phyloP scores from a whole-genome alignment of 2,888 invertebrate species.

The Platerodrilus igneus region DNA sequence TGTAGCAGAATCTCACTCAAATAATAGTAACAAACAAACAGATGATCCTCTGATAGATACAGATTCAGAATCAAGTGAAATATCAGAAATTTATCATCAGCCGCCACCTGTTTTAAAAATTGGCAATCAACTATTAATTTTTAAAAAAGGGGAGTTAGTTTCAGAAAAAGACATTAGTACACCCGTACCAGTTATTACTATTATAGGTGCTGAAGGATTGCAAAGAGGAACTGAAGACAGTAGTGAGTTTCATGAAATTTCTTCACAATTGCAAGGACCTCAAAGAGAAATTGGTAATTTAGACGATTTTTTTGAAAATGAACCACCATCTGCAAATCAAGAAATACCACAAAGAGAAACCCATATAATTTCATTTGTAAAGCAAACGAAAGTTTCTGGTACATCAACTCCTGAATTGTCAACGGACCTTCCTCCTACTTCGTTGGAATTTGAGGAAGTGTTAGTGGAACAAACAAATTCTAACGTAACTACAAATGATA shows the following conservation, averaged over 20 bases:
- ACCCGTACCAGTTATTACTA: conserved; percentile 44
- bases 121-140: conserved; percentile 44
- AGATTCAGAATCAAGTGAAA: conserved; percentile 43
- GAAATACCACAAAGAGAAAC: not conserved
- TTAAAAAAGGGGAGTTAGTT: conserved; percentile 42
- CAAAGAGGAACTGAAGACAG: conserved; percentile 42
- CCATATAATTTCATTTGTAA: conserved; percentile 13
- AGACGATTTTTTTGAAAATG: conserved; percentile 20
- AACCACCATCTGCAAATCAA: conserved; percentile 12
- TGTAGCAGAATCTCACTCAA: no score
- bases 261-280: conserved; percentile 14
- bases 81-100: conserved; percentile 43
- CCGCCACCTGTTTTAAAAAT: conserved; percentile 44
- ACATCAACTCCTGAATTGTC: no score
- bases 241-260: conserved; percentile 30
- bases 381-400: no score
- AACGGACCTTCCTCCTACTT: no score
- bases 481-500: no score
- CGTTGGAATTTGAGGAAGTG: no score
- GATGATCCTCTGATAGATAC: no score
- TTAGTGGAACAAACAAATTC: no score
- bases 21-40: no score
- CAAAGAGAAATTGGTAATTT: conserved; percentile 10
- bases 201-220: conserved; percentile 49
- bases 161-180: conserved; percentile 42